Evolutionary conservation across 2,888 invertebrate genomes (phyloP).

Genomic region (Oligia fasciuncula): DNA sequence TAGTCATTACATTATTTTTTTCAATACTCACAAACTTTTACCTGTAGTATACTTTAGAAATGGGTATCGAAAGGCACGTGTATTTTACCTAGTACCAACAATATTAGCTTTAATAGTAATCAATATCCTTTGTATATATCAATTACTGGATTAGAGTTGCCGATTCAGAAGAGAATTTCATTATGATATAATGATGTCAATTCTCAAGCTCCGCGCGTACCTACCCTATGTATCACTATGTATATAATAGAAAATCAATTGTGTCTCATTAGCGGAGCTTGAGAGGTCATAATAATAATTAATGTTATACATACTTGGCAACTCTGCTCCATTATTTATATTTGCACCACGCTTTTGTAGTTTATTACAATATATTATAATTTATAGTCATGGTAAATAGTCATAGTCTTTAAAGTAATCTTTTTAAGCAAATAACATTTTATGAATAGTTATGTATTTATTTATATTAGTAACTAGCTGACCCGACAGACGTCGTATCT

Average conservation of each 20-base stretch:
- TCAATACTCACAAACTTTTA: not conserved
- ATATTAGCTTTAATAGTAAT: slow-evolving; percentile 32
- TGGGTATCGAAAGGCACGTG: not conserved
- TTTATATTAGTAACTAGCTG: slow-evolving; percentile 9
- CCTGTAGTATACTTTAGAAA: not conserved
- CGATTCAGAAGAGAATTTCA: slow-evolving; percentile 12
- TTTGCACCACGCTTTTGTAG: slow-evolving; percentile 46
- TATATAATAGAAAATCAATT: too few relatives aligned
- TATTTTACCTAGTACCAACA: slow-evolving; percentile 40
- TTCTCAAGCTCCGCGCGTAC: too few relatives aligned
- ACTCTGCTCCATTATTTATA: slow-evolving; percentile 40
- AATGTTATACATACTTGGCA: slow-evolving; percentile 35
- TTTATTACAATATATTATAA: slow-evolving; percentile 36
- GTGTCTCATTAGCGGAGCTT: too few relatives aligned
- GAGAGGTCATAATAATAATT: not conserved
- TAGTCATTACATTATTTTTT: not conserved
- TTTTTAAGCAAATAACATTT: not conserved
- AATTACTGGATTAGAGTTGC: slow-evolving; percentile 40
- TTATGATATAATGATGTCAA: not conserved
- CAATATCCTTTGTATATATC: slow-evolving; percentile 14
- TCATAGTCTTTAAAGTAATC: slow-evolving; percentile 17
- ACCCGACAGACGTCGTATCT: not conserved
- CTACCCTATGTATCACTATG: too few relatives aligned
- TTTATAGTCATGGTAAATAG: slow-evolving; percentile 25
- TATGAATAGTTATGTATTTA: slow-evolving; percentile 6